phyloP scores from a whole-genome alignment of 2,797 vertebrate species.

The Gadopsis bispinosus region DNA sequence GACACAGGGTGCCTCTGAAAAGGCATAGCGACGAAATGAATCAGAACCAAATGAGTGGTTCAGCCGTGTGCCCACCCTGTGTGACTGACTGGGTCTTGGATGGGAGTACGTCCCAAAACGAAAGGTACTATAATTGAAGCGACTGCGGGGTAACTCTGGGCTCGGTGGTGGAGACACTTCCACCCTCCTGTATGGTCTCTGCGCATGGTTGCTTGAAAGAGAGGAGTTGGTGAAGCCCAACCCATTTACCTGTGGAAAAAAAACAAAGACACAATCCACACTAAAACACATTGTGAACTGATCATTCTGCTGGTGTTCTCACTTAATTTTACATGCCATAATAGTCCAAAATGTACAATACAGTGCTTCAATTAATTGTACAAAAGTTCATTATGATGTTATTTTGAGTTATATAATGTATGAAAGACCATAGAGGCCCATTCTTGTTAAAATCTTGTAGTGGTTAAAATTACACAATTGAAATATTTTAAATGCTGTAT shows the following conservation, averaged over 20 bases:
- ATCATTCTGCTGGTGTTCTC: neutral
- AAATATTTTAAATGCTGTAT: neutral
- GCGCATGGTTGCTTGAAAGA: conserved; percentile 9
- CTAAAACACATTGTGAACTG: neutral
- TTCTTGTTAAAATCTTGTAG: too few species aligned
- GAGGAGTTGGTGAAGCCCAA: neutral
- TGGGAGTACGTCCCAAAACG: conserved; percentile 46
- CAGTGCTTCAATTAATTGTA: neutral
- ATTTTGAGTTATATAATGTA: neutral
- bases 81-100: conserved; percentile 28
- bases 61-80: neutral
- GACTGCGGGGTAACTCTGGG: conserved; percentile 17
- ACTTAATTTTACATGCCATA: neutral
- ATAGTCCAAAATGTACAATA: neutral
- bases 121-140: conserved; percentile 13
- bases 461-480: neutral
- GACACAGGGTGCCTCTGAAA: conserved; percentile 48
- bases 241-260: conserved; percentile 52
- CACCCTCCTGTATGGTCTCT: conserved; percentile 58
- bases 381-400: neutral
- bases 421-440: neutral
- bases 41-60: conserved; percentile 1
- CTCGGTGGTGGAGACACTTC: conserved; percentile 64
- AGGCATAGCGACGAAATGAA: conserved; percentile 31
- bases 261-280: conserved; percentile 15